phyloP scores from a whole-genome alignment of 2,113 vertebrate species.

The Donacobius atricapilla region DNA sequence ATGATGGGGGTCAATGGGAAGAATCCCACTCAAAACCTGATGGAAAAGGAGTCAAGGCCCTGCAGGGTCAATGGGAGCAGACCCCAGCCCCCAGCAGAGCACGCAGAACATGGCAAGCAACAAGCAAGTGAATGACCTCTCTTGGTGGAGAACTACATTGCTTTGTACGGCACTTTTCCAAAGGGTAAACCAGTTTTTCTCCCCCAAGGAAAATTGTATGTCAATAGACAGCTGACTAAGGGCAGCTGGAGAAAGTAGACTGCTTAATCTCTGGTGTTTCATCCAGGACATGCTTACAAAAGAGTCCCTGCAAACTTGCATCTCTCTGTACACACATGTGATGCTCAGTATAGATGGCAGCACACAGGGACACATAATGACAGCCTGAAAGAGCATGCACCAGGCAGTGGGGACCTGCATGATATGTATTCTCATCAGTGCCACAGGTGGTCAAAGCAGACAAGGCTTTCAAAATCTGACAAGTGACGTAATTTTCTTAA shows the following conservation, averaged over 20 bases:
- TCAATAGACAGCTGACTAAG: neutral
- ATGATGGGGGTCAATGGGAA: neutral
- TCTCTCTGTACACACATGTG: neutral
- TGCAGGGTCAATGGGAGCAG: neutral
- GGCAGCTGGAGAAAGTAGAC: neutral
- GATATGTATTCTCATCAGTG: neutral
- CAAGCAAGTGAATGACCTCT: neutral
- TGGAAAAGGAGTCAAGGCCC: neutral
- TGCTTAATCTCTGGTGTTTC: neutral
- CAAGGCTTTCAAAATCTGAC: neutral
- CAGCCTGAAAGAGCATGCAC: neutral
- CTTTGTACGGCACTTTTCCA: neutral
- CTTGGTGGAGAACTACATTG: accelerated
- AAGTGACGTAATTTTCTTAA: constrained; percentile 12
- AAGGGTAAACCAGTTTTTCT: neutral
- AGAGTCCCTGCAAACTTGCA: neutral
- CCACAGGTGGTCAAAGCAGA: neutral
- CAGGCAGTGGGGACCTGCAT: neutral
- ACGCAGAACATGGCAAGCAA: neutral
- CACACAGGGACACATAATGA: neutral
- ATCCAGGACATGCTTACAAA: neutral
- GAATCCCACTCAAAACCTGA: neutral
- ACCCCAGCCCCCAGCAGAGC: neutral
- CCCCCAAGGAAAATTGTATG: neutral
- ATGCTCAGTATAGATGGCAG: neutral